phyloP scores from a whole-genome alignment of 2,797 vertebrate species.

The Miichthys miiuy region DNA sequence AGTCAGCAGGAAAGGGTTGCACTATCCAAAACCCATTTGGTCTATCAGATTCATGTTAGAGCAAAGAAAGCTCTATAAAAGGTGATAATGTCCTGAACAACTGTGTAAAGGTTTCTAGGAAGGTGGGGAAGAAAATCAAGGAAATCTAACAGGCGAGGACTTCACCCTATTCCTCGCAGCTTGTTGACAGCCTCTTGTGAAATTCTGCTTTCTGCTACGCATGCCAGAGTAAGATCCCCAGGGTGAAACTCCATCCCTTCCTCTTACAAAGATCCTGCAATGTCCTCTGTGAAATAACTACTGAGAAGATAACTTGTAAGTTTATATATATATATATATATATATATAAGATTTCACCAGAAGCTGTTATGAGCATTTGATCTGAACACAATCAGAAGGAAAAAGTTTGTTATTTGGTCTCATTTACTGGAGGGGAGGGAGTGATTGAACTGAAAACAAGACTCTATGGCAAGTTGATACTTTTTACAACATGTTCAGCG shows the following conservation, averaged over 20 bases:
- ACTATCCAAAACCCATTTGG: constrained; percentile 2
- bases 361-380: not conserved
- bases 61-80: constrained; percentile 1
- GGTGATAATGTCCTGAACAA: constrained; percentile 18
- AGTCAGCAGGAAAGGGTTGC: not conserved
- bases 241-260: constrained; percentile 45
- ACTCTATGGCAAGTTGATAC: not conserved
- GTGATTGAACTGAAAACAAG: not conserved
- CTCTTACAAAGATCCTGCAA: constrained; percentile 1
- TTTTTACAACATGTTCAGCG: not conserved
- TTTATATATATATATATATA: not conserved
- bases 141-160: constrained; percentile 9
- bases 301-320: not conserved
- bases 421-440: not conserved
- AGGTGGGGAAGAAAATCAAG: not conserved
- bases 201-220: constrained; percentile 57
- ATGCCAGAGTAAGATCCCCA: constrained; percentile 47
- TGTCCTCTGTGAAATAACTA: constrained; percentile 15
- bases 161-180: constrained; percentile 7
- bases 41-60: constrained; percentile 26
- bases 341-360: not conserved
- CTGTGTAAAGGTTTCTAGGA: constrained; percentile 20
- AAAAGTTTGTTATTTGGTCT: not conserved
- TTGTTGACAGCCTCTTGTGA: constrained; percentile 57
- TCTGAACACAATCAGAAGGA: not conserved